Percentiles rank a stretch among this genome's conserved stretches.
These are phyloP conservation scores for Cerceris rybyensis DNA, from an alignment of 2,888 invertebrate genomes.

Conservation along the genomic window DNA sequence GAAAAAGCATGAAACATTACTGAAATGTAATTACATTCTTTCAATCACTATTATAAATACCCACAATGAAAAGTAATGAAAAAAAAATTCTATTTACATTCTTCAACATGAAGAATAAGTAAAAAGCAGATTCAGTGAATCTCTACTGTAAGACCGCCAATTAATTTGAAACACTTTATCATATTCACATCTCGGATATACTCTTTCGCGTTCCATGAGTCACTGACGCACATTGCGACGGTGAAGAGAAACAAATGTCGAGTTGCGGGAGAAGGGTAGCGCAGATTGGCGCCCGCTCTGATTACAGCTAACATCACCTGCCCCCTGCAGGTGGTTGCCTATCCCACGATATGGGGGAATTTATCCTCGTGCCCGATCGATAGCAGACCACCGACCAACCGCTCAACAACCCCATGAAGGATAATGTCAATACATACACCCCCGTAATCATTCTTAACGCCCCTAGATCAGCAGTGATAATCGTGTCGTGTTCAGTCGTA, in stretches of 20 bases:
- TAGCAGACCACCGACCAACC: conserved; percentile 52
- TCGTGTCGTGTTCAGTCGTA: conserved; percentile 6
- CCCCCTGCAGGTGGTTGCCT: conserved; percentile 69
- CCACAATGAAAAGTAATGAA: too few species aligned
- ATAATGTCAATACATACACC: conserved; percentile 49
- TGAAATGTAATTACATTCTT: too few species aligned
- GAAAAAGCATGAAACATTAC: too few species aligned
- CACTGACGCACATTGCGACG: conserved; percentile 53
- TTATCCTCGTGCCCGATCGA: conserved; percentile 59
- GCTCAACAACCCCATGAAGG: conserved; percentile 46
- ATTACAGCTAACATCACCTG: conserved; percentile 67
- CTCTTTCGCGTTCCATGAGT: conserved; percentile 37
- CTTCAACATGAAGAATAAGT: too few species aligned
- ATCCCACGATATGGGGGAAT: conserved; percentile 59
- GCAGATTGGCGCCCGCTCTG: conserved; percentile 66
- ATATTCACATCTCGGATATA: conserved; percentile 1
- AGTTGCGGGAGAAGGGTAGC: conserved; percentile 45
- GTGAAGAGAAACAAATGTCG: conserved; percentile 49
- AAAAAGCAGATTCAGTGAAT: too few species aligned
- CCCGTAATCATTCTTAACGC: conserved; percentile 50
- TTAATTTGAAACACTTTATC: not conserved
- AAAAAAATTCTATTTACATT: too few species aligned
- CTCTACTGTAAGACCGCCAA: not conserved
- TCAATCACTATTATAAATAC: too few species aligned
- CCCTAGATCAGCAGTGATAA: conserved; percentile 32